Conservation (phyloP, 2,888 invertebrate species). For the Odontocolon sp. region DNA sequence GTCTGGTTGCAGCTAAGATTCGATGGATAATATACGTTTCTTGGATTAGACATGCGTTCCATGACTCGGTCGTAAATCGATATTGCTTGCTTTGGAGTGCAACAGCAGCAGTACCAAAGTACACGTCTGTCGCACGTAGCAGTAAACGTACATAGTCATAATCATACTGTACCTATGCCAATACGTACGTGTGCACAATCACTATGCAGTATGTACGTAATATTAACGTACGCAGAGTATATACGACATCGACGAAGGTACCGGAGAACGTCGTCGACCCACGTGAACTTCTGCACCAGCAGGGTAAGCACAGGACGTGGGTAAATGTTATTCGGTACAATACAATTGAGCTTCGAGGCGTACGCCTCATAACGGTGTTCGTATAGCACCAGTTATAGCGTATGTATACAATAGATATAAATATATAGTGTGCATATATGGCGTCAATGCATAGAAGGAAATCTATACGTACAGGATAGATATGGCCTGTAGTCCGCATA, state of each 20-base stretch:
- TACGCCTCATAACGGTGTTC: constrained; percentile 61
- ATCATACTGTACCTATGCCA: constrained; percentile 34
- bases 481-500: neutral
- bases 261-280: constrained; percentile 33
- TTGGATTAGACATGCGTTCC: constrained; percentile 25
- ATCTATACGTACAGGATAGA: neutral
- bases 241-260: neutral
- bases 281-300: constrained; percentile 56
- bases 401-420: neutral
- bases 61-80: constrained; percentile 30
- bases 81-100: neutral
- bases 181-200: constrained; percentile 34
- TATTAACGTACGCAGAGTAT: neutral
- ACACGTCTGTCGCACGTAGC: constrained; percentile 43
- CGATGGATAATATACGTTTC: constrained; percentile 16
- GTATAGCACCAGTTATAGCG: constrained; percentile 38
- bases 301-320: constrained; percentile 54
- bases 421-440: neutral
- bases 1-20: neutral
- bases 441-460: no score
- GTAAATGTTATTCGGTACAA: constrained; percentile 60
- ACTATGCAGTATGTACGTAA: constrained; percentile 16
- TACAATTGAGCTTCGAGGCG: constrained; percentile 54
- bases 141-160: constrained; percentile 41
- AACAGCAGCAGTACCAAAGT: constrained; percentile 4